A percentile compares a stretch with the other conserved stretches of the same genome.
Conservation (phyloP, 2,113 vertebrate genomes). For the Oreamnos americanus region DNA sequence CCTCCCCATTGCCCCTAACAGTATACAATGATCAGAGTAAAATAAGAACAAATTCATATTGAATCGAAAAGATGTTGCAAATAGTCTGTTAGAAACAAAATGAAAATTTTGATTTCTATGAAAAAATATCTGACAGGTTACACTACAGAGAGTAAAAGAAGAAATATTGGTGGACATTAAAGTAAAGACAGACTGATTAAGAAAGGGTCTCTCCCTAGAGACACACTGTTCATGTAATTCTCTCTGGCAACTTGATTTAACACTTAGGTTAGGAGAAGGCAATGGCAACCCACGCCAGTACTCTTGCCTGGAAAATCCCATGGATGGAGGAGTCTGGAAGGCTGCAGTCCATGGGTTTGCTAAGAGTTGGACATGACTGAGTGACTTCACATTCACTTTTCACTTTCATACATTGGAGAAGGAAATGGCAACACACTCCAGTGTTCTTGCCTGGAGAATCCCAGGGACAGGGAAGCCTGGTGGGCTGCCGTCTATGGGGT, state of each 20-base stretch:
- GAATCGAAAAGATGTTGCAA: neutral
- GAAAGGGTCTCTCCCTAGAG: neutral
- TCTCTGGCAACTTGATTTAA: neutral
- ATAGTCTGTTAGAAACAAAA: neutral
- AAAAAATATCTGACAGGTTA: neutral
- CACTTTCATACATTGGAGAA: no score
- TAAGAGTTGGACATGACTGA: no score
- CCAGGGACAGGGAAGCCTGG: no score
- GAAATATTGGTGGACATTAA: neutral
- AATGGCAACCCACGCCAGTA: no score
- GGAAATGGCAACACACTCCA: no score
- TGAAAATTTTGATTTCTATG: neutral
- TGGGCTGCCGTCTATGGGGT: no score
- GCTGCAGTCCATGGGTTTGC: no score
- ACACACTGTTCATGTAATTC: neutral
- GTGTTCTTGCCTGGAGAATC: no score
- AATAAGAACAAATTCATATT: neutral
- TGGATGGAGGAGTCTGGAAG: no score
- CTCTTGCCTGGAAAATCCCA: no score
- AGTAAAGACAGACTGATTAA: neutral
- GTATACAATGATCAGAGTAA: neutral
- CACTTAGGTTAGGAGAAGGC: neutral
- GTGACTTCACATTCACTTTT: no score
- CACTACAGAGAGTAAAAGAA: neutral
- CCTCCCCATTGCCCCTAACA: neutral